phyloP scores from a whole-genome alignment of 2,797 vertebrate species.

The Mormyrops boulengeri region DNA sequence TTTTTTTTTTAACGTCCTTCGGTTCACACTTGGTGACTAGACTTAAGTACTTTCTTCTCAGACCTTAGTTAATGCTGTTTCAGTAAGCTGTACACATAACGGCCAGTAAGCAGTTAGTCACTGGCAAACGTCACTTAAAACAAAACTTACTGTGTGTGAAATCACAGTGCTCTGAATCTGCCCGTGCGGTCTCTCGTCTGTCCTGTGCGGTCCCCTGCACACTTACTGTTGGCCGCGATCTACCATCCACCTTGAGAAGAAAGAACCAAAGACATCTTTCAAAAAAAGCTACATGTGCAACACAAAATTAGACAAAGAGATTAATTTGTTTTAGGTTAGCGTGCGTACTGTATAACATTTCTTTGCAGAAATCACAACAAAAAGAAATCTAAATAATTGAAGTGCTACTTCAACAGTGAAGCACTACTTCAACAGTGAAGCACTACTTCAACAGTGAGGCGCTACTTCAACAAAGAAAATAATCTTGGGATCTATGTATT shows the following conservation, averaged over 20 bases:
- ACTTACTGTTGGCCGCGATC: neutral
- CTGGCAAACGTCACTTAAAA: neutral
- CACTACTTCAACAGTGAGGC: too few relatives aligned
- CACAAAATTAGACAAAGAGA: neutral
- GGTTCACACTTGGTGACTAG: neutral
- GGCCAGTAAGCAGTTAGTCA: neutral
- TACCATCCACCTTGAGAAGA: neutral
- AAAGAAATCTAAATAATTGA: neutral
- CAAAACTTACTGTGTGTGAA: neutral
- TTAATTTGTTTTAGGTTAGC: neutral
- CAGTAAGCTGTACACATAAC: neutral
- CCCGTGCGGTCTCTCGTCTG: neutral
- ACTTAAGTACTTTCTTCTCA: slow-evolving; percentile 1
- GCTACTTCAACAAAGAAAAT: neutral
- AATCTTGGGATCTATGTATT: neutral
- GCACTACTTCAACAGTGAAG: neutral
- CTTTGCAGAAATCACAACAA: neutral
- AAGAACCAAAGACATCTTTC: neutral
- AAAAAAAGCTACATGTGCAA: neutral
- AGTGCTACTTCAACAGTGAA: neutral
- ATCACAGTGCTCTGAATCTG: neutral
- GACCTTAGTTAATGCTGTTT: neutral
- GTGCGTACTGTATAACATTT: neutral
- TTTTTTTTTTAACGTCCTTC: neutral
- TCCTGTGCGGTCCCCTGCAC: neutral